These are phyloP conservation scores for Capricornis sumatraensis DNA, from an alignment of 2,113 vertebrate genomes.

Conservation along the genomic window DNA sequence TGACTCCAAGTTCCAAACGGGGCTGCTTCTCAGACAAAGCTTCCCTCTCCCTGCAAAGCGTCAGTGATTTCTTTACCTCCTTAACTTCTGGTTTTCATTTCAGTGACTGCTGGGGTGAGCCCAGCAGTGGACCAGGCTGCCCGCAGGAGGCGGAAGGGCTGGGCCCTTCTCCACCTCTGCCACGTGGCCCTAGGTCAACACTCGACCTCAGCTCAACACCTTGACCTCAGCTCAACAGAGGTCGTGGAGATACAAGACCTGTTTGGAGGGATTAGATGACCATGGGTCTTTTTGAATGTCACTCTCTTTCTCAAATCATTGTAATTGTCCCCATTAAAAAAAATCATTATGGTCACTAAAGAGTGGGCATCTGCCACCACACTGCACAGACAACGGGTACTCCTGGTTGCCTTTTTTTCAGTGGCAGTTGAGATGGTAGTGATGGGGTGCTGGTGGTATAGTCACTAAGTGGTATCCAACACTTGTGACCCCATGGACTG, in stretches of 20 bases:
- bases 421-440: not conserved
- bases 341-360: not conserved
- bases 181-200: not conserved
- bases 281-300: not conserved
- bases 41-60: not conserved
- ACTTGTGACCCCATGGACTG: not conserved
- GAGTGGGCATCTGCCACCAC: no score
- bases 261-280: not conserved
- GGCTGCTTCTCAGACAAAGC: not conserved
- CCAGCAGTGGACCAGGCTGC: not conserved
- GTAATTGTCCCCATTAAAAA: not conserved
- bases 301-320: not conserved
- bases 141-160: not conserved
- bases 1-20: not conserved
- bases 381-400: not conserved
- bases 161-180: not conserved
- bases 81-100: not conserved
- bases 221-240: not conserved
- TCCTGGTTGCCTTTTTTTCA: not conserved
- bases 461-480: not conserved
- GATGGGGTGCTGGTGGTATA: not conserved
- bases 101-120: not conserved
- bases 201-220: no score
- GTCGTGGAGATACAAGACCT: not conserved
- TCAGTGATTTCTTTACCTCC: not conserved